Percentiles rank a stretch among this genome's conserved stretches.
phyloP scores from a whole-genome alignment of 2,888 invertebrate genomes.

The Melanchra persicariae region DNA sequence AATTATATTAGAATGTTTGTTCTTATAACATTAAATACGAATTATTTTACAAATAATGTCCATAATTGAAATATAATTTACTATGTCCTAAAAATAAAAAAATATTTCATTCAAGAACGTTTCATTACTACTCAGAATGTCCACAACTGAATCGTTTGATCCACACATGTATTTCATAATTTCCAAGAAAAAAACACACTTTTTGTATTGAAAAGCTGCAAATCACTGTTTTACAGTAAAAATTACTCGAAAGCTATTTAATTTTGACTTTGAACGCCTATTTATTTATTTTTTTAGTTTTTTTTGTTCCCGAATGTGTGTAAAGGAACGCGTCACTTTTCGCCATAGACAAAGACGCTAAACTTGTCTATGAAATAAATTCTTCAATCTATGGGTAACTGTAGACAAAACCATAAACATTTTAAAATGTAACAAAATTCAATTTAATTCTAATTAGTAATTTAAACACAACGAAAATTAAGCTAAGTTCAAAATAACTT shows the following conservation, averaged over 20 bases:
- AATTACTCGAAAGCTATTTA: background rate
- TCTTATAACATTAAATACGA: conserved; percentile 80
- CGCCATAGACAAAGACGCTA: conserved; percentile 79
- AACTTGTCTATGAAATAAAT: conserved; percentile 63
- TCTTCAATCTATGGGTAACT: conserved; percentile 58
- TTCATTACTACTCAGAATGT: conserved; percentile 78
- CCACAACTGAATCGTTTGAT: conserved; percentile 38
- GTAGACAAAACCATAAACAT: conserved; percentile 47
- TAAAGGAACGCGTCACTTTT: conserved; percentile 74
- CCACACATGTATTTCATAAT: conserved; percentile 42
- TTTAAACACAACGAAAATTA: background rate
- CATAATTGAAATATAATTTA: conserved; percentile 88
- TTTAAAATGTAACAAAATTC: background rate
- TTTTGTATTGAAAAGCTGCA: conserved; percentile 3
- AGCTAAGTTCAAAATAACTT: accelerated
- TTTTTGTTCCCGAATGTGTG: conserved; percentile 59
- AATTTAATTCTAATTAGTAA: background rate
- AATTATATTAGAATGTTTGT: conserved; percentile 76
- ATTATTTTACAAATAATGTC: conserved; percentile 87
- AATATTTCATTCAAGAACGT: conserved; percentile 88
- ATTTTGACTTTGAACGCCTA: conserved; percentile 5
- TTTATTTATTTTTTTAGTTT: conserved; percentile 50
- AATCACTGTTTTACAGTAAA: conserved; percentile 29
- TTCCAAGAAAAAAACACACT: conserved; percentile 15
- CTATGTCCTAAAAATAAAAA: conserved; percentile 88